A percentile compares a stretch with the other conserved stretches of the same genome.
Conservation (phyloP, 2,797 vertebrate genomes). For the Martes flavigula region DNA sequence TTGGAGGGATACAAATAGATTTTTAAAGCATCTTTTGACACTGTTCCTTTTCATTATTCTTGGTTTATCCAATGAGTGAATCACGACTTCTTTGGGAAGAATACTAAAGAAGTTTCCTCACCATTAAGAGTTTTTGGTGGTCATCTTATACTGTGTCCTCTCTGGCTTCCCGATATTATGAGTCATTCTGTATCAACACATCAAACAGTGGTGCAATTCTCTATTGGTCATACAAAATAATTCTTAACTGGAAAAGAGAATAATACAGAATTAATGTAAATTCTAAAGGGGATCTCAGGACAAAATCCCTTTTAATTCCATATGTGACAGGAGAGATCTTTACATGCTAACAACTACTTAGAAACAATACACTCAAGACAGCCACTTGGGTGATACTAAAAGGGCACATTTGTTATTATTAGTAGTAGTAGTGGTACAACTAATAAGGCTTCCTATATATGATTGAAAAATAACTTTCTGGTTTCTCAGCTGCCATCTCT, state of each 20-base stretch:
- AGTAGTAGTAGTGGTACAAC: neutral
- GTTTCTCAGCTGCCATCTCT: conserved; percentile 49
- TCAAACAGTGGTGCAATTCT: neutral
- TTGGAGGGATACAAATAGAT: conserved; percentile 31
- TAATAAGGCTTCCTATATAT: neutral
- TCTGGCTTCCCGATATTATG: neutral
- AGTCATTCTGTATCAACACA: conserved; percentile 1
- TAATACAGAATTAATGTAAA: neutral
- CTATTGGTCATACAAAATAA: neutral
- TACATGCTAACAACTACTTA: neutral
- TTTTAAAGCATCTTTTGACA: conserved; percentile 64
- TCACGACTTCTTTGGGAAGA: neutral
- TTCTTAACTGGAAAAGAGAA: neutral
- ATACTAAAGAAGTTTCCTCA: neutral
- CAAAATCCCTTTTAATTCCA: conserved; percentile 15
- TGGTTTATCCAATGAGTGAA: neutral
- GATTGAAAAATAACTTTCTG: conserved; percentile 57
- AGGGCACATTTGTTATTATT: conserved; percentile 24
- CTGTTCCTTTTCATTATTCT: conserved; percentile 50
- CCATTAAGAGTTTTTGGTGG: neutral
- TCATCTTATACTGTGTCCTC: neutral
- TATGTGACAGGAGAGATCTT: neutral
- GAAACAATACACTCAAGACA: neutral
- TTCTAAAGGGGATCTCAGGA: conserved; percentile 46
- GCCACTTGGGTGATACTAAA: conserved; percentile 27